Evolutionary conservation across 2,888 invertebrate genomes (phyloP), one percentile per base, ranked within the genome.

Genomic region (Sphaeridia pumilis): DNA sequence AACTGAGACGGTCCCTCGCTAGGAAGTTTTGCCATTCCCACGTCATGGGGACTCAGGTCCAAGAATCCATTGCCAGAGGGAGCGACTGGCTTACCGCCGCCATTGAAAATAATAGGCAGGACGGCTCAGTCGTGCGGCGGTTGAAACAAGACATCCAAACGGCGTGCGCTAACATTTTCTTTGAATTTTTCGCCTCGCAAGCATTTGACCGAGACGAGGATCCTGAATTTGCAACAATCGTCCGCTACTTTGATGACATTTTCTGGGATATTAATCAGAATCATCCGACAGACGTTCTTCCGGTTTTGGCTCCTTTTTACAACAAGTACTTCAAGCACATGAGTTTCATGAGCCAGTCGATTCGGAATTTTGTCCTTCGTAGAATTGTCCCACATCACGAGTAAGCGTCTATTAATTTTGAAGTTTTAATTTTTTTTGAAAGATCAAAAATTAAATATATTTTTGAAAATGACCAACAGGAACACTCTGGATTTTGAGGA

Each of bases 211-310:
- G 82, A 52, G 57, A 61, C n/a, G 75, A 79, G 14, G 84, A 88
- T 61, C 52, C 66, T 0, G 79, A 80, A 20, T 89, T 87, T 71
- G 73, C 75, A 45, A 74, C 75, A 52, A 75, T 83, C 4, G 83
- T 86, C 0, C 73, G 79, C 24, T 77, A 76, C 53, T 89, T 88
- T 68, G 89, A 89, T 65, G 82, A 84, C 64, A 87, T 90, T 47
- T 90, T 90, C 72, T 87, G 85, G 83, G 88, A 89, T 67, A 87
- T 90, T 58, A 90, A 89, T 69, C 86, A 87, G 66, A 87, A 87
- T 0, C 87, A 87, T 68, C 84, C 86, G 0, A 78, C 88, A 0
- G 90, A 90, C 66, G 89, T 89, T 66, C 67, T 90, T 22, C 89
- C 89, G 0, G 87, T 84, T 82, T 69, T 89, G 0, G 73, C 78